Conservation (phyloP, 2,888 invertebrate species). For the Ephialtes manifestator region DNA sequence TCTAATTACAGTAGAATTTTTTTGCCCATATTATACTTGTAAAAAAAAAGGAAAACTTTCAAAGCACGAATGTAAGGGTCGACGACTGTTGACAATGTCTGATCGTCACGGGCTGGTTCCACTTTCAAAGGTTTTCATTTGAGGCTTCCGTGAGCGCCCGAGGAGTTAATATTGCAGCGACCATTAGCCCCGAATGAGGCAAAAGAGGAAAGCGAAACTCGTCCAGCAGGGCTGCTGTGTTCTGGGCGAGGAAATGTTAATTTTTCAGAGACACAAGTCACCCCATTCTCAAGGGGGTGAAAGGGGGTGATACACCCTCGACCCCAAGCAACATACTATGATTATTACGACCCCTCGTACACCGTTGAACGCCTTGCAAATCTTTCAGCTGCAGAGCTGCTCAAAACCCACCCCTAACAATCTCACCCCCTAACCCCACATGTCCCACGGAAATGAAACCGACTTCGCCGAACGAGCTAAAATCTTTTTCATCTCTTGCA, state of each 20-base stretch:
- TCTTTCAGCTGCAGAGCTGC: constrained; percentile 29
- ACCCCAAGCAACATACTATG: constrained; percentile 43
- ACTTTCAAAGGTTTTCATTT: constrained; percentile 58
- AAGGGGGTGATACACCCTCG: background rate
- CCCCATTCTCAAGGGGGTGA: constrained; percentile 11
- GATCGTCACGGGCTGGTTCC: constrained; percentile 45
- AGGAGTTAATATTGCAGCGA: constrained; percentile 70
- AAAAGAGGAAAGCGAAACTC: constrained; percentile 50
- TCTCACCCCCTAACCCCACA: background rate
- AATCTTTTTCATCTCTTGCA: background rate
- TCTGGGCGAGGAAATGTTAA: constrained; percentile 55
- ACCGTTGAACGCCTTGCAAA: constrained; percentile 44
- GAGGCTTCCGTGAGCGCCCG: constrained; percentile 14
- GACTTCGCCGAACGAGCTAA: background rate
- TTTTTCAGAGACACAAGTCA: constrained; percentile 58
- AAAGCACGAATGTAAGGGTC: background rate
- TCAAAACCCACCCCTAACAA: background rate
- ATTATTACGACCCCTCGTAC: constrained; percentile 49
- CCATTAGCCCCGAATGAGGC: constrained; percentile 63
- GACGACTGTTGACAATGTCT: constrained; percentile 61
- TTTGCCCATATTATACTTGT: background rate
- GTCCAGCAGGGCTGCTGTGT: background rate
- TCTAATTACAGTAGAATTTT: background rate
- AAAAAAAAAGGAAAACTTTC: background rate
- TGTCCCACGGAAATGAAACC: constrained; percentile 9